These are phyloP conservation scores for Amniataba percoides DNA, from an alignment of 2,797 vertebrate genomes.

Conservation along the genomic window DNA sequence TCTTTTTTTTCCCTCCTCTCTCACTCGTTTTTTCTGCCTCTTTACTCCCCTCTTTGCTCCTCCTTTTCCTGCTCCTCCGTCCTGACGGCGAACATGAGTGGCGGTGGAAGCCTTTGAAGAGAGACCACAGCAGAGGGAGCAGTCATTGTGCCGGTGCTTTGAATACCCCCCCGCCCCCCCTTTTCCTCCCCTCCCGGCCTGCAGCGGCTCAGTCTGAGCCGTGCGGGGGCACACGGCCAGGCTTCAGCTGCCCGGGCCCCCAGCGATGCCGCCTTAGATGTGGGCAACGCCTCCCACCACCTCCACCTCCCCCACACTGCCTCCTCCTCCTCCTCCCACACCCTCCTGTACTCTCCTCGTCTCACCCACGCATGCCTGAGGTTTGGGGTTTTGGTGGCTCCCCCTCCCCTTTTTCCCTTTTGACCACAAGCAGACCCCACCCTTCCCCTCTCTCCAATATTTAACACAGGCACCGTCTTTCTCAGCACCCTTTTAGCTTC, in stretches of 20 bases:
- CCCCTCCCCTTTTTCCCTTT: constrained; percentile 52
- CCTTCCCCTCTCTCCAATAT: constrained; percentile 52
- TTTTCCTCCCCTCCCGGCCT: constrained; percentile 48
- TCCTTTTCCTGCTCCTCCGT: constrained; percentile 53
- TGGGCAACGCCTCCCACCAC: constrained; percentile 84
- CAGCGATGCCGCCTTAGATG: constrained; percentile 91
- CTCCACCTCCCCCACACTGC: neutral
- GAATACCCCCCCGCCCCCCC: constrained; percentile 80
- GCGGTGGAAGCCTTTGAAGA: constrained; percentile 91
- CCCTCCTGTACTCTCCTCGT: constrained; percentile 73
- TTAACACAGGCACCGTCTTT: constrained; percentile 34
- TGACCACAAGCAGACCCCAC: constrained; percentile 72
- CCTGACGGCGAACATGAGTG: constrained; percentile 82
- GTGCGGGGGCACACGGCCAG: constrained; percentile 87
- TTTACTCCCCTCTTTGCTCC: constrained; percentile 27
- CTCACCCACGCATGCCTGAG: constrained; percentile 91
- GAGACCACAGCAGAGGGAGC: constrained; percentile 88
- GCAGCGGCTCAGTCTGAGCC: constrained; percentile 85
- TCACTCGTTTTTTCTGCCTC: constrained; percentile 58
- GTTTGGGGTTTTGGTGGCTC: constrained; percentile 83
- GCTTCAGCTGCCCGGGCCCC: constrained; percentile 88
- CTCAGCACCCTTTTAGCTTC: constrained; percentile 5
- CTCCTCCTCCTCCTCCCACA: constrained; percentile 36
- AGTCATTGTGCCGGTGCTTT: constrained; percentile 90
- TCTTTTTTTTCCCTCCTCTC: neutral